Evolutionary conservation across 2,113 vertebrate genomes (phyloP), one percentile per base, ranked within the genome.

Genomic region (Solenodon paradoxus): DNA sequence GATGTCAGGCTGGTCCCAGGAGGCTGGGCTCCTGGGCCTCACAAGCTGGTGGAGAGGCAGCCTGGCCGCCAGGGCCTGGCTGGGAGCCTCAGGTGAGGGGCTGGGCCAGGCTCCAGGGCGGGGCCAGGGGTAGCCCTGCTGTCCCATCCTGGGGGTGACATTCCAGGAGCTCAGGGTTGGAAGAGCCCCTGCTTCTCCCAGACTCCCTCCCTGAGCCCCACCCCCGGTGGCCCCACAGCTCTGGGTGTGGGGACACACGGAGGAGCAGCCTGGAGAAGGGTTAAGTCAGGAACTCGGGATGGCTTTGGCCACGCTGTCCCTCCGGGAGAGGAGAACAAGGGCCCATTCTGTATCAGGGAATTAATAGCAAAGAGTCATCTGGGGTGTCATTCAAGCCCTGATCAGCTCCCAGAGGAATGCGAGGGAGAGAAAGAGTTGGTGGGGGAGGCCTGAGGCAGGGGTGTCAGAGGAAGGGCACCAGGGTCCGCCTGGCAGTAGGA

Each of bases 291-390:
- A 97, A 96, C 97, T 97, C 97, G 97, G 98, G 98, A 97, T 97
- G 97, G 98, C 98, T 97, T 98, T 97, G 98, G 97, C 98, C 97
- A 80, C 97, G 97, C 98, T 97, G 97, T 98, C 98, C 98, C 98
- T 98, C 98, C 71, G 83, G 95, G 98, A 98, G 98, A 96, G 97
- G 98, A 98, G 98, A 99, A 99, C 98, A 99, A 99, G 98, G 97
- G 97, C 97, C 98, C 97, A 98, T 99, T 99, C 98, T 99, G 77
- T 98, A 98, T 97, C 61, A 95, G 98, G 98, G 98, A 99, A 98
- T 98, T 98, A 98, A 98, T 98, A 99, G 98, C 98, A 98, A 98
- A 97, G 98, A 98, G 98, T 98, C 98, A 96, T 95, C 95, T 94
- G 83, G 96, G 96, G 94, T 97, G 97, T 97, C 98, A 98, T 98